A percentile compares a stretch with the other conserved stretches of the same genome.
These are phyloP conservation scores for Styela clava DNA, from an alignment of 23 tunicate genomes.

Conservation along the genomic window DNA sequence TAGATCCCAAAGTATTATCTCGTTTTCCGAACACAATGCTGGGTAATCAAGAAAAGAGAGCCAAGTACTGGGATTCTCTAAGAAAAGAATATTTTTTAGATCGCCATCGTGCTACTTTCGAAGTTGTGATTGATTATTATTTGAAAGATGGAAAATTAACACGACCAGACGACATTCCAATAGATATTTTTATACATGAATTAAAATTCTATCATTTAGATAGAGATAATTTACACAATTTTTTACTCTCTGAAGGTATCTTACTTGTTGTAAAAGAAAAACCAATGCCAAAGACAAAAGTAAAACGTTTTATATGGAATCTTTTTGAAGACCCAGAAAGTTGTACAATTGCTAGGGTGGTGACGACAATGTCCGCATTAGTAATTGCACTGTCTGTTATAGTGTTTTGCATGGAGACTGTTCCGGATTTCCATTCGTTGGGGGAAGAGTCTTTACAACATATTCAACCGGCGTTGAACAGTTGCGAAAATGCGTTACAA, in stretches of 20 bases:
- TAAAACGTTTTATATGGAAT: constrained; percentile 59
- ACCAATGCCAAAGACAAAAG: constrained; percentile 44
- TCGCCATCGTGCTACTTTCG: constrained; percentile 80
- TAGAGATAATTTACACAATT: constrained; percentile 54
- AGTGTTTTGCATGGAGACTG: constrained; percentile 92
- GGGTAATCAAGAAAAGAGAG: constrained; percentile 53
- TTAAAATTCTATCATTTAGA: constrained; percentile 65
- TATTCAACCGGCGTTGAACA: constrained; percentile 38
- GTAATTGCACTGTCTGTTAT: constrained; percentile 82
- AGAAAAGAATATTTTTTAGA: constrained; percentile 82
- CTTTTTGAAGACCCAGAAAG: constrained; percentile 83
- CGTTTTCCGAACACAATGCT: constrained; percentile 74
- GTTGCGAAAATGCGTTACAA: constrained; percentile 13
- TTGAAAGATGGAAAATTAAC: constrained; percentile 46
- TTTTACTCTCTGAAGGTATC: constrained; percentile 72
- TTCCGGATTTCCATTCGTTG: constrained; percentile 54
- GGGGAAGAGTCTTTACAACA: constrained; percentile 29
- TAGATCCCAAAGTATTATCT: constrained; percentile 33
- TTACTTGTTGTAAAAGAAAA: constrained; percentile 40
- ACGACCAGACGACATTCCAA: constrained; percentile 90
- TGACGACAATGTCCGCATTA: constrained; percentile 73
- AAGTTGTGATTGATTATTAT: constrained; percentile 54
- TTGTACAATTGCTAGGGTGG: constrained; percentile 32
- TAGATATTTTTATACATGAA: constrained; percentile 94
- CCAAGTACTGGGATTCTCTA: constrained; percentile 47